phyloP scores from a whole-genome alignment of 2,888 invertebrate genomes.

The Bugula neritina region DNA sequence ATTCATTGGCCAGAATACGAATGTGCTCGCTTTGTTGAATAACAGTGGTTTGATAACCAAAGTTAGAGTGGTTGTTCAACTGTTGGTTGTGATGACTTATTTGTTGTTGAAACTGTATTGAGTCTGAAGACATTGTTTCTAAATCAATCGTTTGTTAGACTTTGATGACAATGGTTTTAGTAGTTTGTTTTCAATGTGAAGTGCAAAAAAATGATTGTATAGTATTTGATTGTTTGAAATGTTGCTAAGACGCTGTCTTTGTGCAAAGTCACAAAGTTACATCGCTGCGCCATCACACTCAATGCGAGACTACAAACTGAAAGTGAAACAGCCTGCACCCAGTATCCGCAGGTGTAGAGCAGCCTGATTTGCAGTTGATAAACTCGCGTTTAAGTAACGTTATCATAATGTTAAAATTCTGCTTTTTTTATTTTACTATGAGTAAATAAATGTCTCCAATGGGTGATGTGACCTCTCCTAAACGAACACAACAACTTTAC shows the following conservation, averaged over 20 bases:
- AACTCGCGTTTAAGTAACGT: too few relatives aligned
- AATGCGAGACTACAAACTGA: too few relatives aligned
- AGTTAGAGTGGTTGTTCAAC: slow-evolving; percentile 8
- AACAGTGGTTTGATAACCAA: neutral
- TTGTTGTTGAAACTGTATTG: neutral
- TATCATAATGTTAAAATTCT: too few relatives aligned
- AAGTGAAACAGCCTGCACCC: too few relatives aligned
- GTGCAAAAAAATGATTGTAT: too few relatives aligned
- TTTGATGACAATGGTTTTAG: slow-evolving; percentile 1
- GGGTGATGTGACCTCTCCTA: too few relatives aligned
- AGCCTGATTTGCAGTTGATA: too few relatives aligned
- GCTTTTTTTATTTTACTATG: too few relatives aligned
- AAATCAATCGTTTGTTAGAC: slow-evolving; percentile 5
- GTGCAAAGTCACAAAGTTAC: neutral
- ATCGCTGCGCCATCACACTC: neutral
- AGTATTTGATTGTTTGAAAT: slow-evolving; percentile 9
- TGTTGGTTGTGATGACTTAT: slow-evolving; percentile 11
- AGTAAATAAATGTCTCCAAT: too few relatives aligned
- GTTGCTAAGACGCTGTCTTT: neutral
- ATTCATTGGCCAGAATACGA: neutral
- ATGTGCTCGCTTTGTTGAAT: neutral
- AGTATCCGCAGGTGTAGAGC: too few relatives aligned
- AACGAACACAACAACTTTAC: too few relatives aligned
- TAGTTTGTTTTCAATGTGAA: neutral
- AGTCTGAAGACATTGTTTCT: slow-evolving; percentile 23